Evolutionary conservation across 2,797 vertebrate genomes (phyloP), one percentile per base, ranked within the genome.

Genomic region (Gymnoscopelus braueri): DNA sequence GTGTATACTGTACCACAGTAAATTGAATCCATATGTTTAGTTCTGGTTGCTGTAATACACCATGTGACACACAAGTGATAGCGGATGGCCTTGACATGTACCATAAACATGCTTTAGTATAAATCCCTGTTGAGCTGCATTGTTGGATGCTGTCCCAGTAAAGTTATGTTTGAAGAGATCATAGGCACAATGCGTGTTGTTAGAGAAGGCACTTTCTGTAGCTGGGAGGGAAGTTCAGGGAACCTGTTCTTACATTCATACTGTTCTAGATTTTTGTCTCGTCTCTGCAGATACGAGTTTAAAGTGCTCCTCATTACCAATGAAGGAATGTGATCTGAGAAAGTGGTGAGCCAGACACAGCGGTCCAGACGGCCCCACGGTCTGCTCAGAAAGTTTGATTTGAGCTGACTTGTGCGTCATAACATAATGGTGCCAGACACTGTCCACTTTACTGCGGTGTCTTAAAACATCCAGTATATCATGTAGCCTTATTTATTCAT

Each of bases 281-380:
- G 59, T 57, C 56, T 71, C 60, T 12, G 70, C 60, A 64, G 68
- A 69, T 67, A 19, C 69, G 50, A 55, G 58, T 80, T 67, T 66
- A 63, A 82, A 72, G 65, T 12, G 26, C 58, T 49, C 56, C 81
- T 80, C 66, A 71, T 84, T 73, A 81, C 79, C 77, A 80, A 76
- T 72, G 58, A 73, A 76, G 81, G 65, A 64, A 69, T 77, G 69
- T 60, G 69, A 58, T 64, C 11, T 35, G 67, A 72, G 54, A 53
- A 59, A 35, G 49, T 23, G 47, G 55, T 0, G 53, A 55, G 51
- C 50, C 64, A 66, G 61, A 50, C 58, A 39, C 61, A 60, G 64
- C 52, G 48, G 63, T 73, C 52, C 62, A 57, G 19, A 71, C 12
- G 48, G 47, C 63, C 58, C 26, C 5, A 48, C 3, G 24, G 49